Conservation (phyloP, 2,797 vertebrate genomes). For the Micropoecilia bifurca region DNA sequence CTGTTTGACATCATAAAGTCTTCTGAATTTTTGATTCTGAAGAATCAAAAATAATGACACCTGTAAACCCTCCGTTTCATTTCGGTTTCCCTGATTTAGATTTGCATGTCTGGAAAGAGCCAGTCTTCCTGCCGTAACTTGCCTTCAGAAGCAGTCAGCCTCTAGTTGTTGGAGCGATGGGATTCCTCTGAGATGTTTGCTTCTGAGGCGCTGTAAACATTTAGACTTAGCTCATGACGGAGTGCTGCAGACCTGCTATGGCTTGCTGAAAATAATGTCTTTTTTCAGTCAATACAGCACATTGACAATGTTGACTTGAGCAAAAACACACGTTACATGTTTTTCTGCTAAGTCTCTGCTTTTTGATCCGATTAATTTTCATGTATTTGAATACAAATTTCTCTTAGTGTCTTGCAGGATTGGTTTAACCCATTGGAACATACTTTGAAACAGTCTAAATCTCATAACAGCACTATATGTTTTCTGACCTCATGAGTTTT, state of each 20-base stretch:
- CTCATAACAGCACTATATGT: background rate
- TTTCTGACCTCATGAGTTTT: background rate
- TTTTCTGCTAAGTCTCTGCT: background rate
- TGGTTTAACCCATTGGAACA: background rate
- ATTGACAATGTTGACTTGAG: background rate
- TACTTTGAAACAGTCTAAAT: background rate
- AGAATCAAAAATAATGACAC: slow-evolving; percentile 1
- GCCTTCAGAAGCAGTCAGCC: slow-evolving; percentile 7
- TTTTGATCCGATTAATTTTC: background rate
- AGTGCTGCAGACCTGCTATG: background rate
- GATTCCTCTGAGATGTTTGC: slow-evolving; percentile 3
- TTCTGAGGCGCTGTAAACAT: background rate
- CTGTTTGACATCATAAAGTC: no score
- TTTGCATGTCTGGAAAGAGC: background rate
- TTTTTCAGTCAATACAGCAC: no score
- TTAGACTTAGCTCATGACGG: background rate
- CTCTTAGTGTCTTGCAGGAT: background rate
- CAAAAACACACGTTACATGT: background rate
- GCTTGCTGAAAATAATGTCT: no score
- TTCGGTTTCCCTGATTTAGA: background rate
- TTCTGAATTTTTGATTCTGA: background rate
- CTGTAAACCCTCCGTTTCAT: background rate
- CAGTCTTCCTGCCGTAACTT: background rate
- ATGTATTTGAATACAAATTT: background rate
- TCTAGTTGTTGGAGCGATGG: background rate